Evolutionary conservation across 2,113 vertebrate genomes (phyloP).

Genomic region (Donacobius atricapilla): DNA sequence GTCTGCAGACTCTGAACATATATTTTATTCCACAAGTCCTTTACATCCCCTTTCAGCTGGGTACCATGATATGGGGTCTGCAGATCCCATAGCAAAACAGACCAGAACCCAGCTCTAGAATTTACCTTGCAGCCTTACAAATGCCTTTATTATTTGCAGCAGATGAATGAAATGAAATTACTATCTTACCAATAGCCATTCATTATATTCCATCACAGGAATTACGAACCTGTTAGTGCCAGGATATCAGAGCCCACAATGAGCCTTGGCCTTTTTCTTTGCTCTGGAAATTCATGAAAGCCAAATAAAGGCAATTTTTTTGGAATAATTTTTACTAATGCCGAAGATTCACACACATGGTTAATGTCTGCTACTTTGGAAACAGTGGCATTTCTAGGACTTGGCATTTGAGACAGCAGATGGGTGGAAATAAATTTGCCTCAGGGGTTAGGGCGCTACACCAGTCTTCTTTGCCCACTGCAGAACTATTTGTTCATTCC

Average conservation of each 20-base stretch:
- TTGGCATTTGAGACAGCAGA: constrained; percentile 61
- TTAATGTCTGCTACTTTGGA: constrained; percentile 55
- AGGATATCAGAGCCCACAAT: background rate
- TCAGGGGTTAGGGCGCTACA: constrained; percentile 13
- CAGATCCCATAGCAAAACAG: background rate
- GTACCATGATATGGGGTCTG: background rate
- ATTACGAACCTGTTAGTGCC: background rate
- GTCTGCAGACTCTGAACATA: background rate
- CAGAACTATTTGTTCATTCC: background rate
- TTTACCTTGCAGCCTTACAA: background rate
- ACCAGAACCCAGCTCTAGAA: background rate
- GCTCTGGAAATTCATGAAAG: background rate
- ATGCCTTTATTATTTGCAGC: background rate
- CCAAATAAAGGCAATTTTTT: constrained; percentile 7
- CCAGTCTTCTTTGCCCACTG: background rate
- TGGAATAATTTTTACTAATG: background rate
- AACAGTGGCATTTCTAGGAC: constrained; percentile 44
- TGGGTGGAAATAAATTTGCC: constrained; percentile 59
- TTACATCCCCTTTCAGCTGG: background rate
- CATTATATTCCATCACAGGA: background rate
- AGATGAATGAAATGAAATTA: background rate
- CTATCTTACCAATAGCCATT: background rate
- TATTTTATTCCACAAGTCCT: background rate
- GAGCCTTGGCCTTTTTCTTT: background rate
- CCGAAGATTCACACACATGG: constrained; percentile 33